A percentile compares a stretch with the other conserved stretches of the same genome.
phyloP scores from a whole-genome alignment of 2,888 invertebrate species.

The Apotomis capreana region DNA sequence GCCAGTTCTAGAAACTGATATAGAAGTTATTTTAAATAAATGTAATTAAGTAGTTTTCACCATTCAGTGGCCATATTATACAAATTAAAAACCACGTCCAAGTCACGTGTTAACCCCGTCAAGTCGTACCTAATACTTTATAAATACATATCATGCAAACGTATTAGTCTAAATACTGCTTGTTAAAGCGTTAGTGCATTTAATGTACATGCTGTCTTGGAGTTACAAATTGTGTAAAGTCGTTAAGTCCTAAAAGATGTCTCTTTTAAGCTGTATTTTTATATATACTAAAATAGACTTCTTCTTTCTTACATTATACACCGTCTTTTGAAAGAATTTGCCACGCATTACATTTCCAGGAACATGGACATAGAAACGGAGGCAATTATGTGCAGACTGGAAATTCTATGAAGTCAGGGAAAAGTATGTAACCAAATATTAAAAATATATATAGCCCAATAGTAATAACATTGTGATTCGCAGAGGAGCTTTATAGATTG shows the following conservation, averaged over 20 bases:
- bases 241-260: conserved; percentile 8
- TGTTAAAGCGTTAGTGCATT: conserved; percentile 39
- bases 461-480: too few species aligned
- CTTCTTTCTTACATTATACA: too few species aligned
- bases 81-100: not conserved
- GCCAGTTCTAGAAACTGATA: conserved; percentile 26
- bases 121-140: not conserved
- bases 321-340: too few species aligned
- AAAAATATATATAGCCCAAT: too few species aligned
- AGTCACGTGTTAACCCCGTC: conserved; percentile 13
- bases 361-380: too few species aligned
- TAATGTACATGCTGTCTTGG: conserved; percentile 38
- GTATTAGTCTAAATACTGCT: conserved; percentile 40
- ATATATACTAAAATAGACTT: too few species aligned
- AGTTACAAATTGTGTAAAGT: conserved; percentile 40
- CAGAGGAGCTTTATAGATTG: too few species aligned
- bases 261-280: too few species aligned
- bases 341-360: too few species aligned
- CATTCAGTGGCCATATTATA: not conserved
- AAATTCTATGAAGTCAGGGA: too few species aligned
- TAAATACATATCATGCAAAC: conserved; percentile 26
- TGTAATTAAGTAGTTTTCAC: not conserved
- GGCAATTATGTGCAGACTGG: too few species aligned
- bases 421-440: too few species aligned
- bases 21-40: not conserved